Percentiles rank a stretch among this genome's conserved stretches.
These are phyloP conservation scores for Halisarca cf. caerulea DNA, from an alignment of 37 sponge, comb jelly and placozoan genomes.

Conservation along the genomic window DNA sequence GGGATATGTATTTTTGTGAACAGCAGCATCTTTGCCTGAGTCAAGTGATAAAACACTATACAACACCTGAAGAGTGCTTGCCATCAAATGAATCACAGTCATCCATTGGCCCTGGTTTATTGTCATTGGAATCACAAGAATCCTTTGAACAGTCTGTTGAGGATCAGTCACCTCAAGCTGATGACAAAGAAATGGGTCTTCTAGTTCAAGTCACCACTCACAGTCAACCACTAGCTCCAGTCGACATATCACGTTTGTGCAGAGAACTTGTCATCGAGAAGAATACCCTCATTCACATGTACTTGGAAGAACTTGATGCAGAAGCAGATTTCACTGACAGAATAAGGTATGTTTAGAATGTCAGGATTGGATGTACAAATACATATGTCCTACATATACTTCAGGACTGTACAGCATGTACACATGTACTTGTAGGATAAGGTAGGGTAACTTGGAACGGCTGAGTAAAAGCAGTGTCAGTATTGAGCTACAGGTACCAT, in stretches of 20 bases:
- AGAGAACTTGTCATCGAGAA: neutral
- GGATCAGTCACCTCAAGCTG: too few relatives aligned
- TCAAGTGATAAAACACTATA: neutral
- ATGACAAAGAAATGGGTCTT: neutral
- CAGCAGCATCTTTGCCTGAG: slow-evolving; percentile 11
- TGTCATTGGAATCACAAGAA: too few relatives aligned
- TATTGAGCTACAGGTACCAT: too few relatives aligned
- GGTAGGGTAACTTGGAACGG: too few relatives aligned
- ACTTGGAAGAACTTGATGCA: slow-evolving; percentile 81
- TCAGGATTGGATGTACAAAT: too few relatives aligned
- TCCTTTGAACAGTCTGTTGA: too few relatives aligned
- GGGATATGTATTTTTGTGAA: slow-evolving; percentile 30
- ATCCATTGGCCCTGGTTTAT: neutral
- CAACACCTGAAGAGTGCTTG: too few relatives aligned
- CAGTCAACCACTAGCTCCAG: slow-evolving; percentile 64
- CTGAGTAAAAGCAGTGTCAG: too few relatives aligned
- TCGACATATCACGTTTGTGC: slow-evolving; percentile 7
- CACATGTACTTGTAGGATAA: too few relatives aligned
- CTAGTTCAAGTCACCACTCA: slow-evolving; percentile 85
- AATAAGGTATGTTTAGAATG: slow-evolving; percentile 66
- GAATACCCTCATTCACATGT: neutral
- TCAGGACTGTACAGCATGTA: too few relatives aligned
- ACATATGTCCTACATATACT: too few relatives aligned
- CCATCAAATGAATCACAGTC: neutral
- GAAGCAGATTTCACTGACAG: slow-evolving; percentile 75